Evolutionary conservation across 2,113 vertebrate species (phyloP).

Genomic region (Sinocyclocheilus maitianheensis): DNA sequence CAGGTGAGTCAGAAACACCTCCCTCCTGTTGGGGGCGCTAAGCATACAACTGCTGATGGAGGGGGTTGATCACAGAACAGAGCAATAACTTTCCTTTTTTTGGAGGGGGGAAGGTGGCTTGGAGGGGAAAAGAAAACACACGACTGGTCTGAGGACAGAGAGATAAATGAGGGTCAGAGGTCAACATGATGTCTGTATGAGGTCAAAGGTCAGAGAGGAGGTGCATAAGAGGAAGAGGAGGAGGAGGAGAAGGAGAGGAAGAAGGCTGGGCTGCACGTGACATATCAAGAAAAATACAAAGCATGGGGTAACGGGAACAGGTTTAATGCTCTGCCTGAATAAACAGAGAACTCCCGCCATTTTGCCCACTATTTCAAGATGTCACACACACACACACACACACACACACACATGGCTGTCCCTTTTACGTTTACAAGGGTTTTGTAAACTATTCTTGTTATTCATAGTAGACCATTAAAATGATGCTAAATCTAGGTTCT

Average conservation of each 20-base stretch:
- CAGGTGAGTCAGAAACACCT: slow-evolving; percentile 71
- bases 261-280: slow-evolving; percentile 74
- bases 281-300: slow-evolving; percentile 68
- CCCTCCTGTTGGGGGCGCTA: slow-evolving; percentile 73
- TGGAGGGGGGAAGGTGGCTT: slow-evolving; percentile 39
- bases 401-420: slow-evolving; percentile 56
- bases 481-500: not conserved
- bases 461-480: not conserved
- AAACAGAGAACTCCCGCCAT: not conserved
- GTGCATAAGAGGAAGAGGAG: slow-evolving; percentile 73
- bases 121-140: slow-evolving; percentile 60
- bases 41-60: slow-evolving; percentile 72
- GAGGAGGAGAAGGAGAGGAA: slow-evolving; percentile 69
- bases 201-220: slow-evolving; percentile 85
- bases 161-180: slow-evolving; percentile 76
- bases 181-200: slow-evolving; percentile 83
- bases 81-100: slow-evolving; percentile 69
- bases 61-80: slow-evolving; percentile 64
- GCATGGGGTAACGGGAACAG: slow-evolving; percentile 61
- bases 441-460: not conserved
- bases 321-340: slow-evolving; percentile 51
- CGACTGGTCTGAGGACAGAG: slow-evolving; percentile 65
- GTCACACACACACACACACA: not conserved
- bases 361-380: not conserved
- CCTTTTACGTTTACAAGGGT: not conserved